A percentile compares a stretch with the other conserved stretches of the same genome.
These are phyloP conservation scores for Nannoperca obscura DNA, from an alignment of 2,797 vertebrate species.

Conservation along the genomic window DNA sequence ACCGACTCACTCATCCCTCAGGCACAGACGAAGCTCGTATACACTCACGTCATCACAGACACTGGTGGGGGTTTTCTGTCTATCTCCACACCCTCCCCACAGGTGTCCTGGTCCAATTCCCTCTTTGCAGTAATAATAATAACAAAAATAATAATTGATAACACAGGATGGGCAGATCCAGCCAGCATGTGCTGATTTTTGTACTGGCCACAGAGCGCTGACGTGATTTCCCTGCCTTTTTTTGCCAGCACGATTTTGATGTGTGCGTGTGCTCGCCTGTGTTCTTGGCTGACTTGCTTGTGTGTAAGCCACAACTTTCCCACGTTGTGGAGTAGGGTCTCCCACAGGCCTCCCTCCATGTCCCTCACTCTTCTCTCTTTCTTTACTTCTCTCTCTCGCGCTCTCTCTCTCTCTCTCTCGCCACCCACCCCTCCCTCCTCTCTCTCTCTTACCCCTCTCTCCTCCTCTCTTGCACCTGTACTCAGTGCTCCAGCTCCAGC, in stretches of 20 bases:
- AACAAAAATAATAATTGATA: slow-evolving; percentile 71
- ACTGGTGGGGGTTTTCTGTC: background rate
- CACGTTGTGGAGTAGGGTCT: slow-evolving; percentile 81
- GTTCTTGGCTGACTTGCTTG: slow-evolving; percentile 77
- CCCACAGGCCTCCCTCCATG: slow-evolving; percentile 75
- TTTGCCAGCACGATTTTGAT: slow-evolving; percentile 59
- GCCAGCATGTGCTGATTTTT: slow-evolving; percentile 64
- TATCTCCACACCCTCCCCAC: slow-evolving; percentile 68
- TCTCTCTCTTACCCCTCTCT: slow-evolving; percentile 46
- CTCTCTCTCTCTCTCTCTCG: slow-evolving; percentile 42
- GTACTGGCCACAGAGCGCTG: slow-evolving; percentile 42
- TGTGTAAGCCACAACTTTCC: slow-evolving; percentile 85
- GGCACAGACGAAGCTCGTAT: slow-evolving; percentile 22
- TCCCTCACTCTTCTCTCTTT: slow-evolving; percentile 52
- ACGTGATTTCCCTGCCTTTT: slow-evolving; percentile 52
- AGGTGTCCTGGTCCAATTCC: slow-evolving; percentile 79
- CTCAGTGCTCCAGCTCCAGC: slow-evolving; percentile 75
- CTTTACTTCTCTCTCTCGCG: slow-evolving; percentile 39
- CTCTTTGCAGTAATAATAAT: slow-evolving; percentile 72
- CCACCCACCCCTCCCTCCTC: slow-evolving; percentile 42
- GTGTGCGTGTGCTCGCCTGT: slow-evolving; percentile 61
- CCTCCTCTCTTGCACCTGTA: slow-evolving; percentile 85
- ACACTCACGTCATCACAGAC: slow-evolving; percentile 37
- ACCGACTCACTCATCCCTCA: slow-evolving; percentile 14
- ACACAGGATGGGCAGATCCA: slow-evolving; percentile 64